phyloP scores from a whole-genome alignment of 1,140 invertebrate species.

The Saccostrea glomerata region DNA sequence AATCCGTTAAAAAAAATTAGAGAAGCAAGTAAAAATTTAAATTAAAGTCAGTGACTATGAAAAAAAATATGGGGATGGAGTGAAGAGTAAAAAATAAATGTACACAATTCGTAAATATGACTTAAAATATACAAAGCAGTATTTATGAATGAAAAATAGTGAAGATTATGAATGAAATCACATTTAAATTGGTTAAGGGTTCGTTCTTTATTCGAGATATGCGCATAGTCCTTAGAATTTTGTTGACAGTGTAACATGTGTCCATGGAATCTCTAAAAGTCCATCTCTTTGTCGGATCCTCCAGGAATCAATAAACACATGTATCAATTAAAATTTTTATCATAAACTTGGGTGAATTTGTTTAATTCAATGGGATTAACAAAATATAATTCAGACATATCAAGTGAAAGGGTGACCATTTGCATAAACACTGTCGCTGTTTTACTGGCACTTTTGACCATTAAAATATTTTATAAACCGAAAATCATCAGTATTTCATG shows the following conservation, averaged over 20 bases:
- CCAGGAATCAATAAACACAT: neutral
- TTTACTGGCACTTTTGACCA: neutral
- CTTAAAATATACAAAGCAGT: neutral
- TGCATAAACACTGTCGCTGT: constrained; percentile 23
- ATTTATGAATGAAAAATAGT: neutral
- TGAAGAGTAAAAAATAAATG: neutral
- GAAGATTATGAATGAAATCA: neutral
- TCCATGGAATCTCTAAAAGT: neutral
- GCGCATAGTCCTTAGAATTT: neutral
- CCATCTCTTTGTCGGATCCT: neutral
- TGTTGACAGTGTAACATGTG: neutral
- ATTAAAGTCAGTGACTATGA: neutral
- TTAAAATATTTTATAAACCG: neutral
- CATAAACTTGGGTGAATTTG: neutral
- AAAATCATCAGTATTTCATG: neutral
- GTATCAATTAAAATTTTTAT: neutral
- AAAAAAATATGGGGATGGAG: neutral
- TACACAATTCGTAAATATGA: neutral
- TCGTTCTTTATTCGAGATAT: neutral
- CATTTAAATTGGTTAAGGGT: neutral
- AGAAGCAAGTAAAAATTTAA: too few relatives aligned
- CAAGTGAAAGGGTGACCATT: neutral
- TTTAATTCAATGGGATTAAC: neutral
- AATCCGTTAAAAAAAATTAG: too few relatives aligned
- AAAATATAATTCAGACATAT: neutral